Conservation (phyloP, 2,113 vertebrate species). For the Mobula hypostoma region DNA sequence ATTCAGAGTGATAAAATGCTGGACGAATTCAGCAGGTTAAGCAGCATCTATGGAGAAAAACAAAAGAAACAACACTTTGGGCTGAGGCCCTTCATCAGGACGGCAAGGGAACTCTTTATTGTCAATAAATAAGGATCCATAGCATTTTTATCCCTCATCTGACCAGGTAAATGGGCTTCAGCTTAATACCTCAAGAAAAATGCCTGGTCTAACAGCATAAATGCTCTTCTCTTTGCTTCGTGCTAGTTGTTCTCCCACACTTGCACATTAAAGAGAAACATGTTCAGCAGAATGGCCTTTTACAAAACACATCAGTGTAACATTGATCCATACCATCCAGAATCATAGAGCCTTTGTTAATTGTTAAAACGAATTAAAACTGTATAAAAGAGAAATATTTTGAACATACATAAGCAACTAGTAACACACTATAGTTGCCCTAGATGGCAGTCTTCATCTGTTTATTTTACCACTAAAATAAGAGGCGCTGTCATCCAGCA, state of each 20-base stretch:
- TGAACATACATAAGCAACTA: not conserved
- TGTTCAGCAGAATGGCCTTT: not conserved
- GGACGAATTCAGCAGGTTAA: too few relatives aligned
- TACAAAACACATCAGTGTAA: not conserved
- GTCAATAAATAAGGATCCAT: not conserved
- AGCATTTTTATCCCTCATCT: not conserved
- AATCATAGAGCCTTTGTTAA: too few relatives aligned
- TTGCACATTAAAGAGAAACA: not conserved
- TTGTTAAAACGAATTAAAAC: too few relatives aligned
- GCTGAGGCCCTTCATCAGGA: not conserved
- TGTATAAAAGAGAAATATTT: too few relatives aligned
- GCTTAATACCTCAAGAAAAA: not conserved
- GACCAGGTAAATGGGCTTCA: not conserved
- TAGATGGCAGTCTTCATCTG: slow-evolving; percentile 20
- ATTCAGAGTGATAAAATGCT: too few relatives aligned
- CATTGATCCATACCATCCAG: not conserved
- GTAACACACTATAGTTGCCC: not conserved
- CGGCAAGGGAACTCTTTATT: not conserved
- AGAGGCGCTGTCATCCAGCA: slow-evolving; percentile 51
- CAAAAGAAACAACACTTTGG: too few relatives aligned
- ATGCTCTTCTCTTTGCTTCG: not conserved
- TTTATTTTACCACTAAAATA: slow-evolving; percentile 27
- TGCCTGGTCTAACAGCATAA: not conserved
- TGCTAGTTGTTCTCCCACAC: not conserved
- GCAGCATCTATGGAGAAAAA: too few relatives aligned